Evolutionary conservation across 2,888 invertebrate genomes (phyloP), one percentile per base, ranked within the genome.

Genomic region (Lissonota sp.): DNA sequence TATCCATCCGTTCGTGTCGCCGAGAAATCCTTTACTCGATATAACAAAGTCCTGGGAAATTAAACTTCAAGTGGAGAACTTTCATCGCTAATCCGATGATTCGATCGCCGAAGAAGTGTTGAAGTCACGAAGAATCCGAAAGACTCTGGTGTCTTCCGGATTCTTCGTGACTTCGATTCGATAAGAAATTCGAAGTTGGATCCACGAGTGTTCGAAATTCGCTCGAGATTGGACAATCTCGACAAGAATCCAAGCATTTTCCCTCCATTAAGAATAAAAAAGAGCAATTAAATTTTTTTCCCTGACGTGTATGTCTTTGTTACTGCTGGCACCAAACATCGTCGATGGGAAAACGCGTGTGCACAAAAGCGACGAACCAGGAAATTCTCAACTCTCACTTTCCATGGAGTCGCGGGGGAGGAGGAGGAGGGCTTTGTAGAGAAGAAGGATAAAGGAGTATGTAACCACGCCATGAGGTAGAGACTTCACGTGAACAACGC

Each of bases 351-450:
- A 75, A 57, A 64, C 53, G 12, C 12, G 10, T 26, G 71, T 51
- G 55, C 37, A 63, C 39, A 46, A 42, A 37, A 8, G 67, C 72
- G 63, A 40, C 40, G 64, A 64, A 69, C 72, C 77, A 80, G 80
- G 76, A 81, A 80, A 80, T 80, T 80, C 69, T 79, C 71, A 83
- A 89, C 88, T 89, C 89, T 89, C 88, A 87, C 89, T 88, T 89
- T 89, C 82, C 73, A 77, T 70, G 44, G 14, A 14, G 12, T 1
- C 26, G 26, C 26, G 26, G 3, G 26, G 67, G 73, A 57, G 49
- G 40, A 37, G 49, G 42, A 64, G 57, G 44, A 75, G n/a, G n/a
- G n/a, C n/a, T n/a, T n/a, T n/a, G n/a, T n/a, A 39, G 10, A 49
- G 39, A 40, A 3, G 5, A 51, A 37, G 66, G 7, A 60, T 12